These are phyloP conservation scores for Antheraea yamamai DNA, from an alignment of 2,888 invertebrate genomes.

Conservation along the genomic window DNA sequence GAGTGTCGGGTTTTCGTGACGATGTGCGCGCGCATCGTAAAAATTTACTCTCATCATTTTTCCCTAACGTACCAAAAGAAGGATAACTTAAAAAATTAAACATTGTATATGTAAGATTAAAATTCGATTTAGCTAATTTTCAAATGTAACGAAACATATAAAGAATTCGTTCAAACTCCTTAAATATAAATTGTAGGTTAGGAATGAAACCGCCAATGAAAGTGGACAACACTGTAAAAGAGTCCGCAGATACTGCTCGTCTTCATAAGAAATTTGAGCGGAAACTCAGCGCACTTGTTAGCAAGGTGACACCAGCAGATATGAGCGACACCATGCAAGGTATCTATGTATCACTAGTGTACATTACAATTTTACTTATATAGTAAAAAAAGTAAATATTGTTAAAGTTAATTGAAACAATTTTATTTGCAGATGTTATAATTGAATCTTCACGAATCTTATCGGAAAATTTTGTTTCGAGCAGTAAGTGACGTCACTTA, in stretches of 20 bases:
- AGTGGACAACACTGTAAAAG: constrained; percentile 60
- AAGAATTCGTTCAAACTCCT: background rate
- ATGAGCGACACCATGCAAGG: constrained; percentile 67
- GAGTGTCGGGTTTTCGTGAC: no score
- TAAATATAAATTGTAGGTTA: constrained; percentile 31
- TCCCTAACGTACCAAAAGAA: no score
- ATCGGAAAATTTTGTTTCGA: constrained; percentile 61
- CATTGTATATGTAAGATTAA: background rate
- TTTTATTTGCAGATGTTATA: constrained; percentile 57
- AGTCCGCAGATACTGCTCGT: constrained; percentile 59
- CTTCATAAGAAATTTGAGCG: constrained; percentile 69
- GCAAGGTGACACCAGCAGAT: constrained; percentile 44
- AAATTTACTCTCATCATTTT: no score
- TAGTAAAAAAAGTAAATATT: background rate
- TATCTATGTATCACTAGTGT: constrained; percentile 28
- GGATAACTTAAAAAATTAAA: no score
- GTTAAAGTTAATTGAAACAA: no score
- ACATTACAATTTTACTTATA: background rate
- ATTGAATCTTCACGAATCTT: constrained; percentile 62
- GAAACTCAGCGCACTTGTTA: constrained; percentile 54
- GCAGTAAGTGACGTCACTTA: constrained; percentile 50
- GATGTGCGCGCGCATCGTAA: no score
- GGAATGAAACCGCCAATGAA: constrained; percentile 44
- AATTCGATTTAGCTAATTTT: background rate
- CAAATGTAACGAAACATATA: background rate